Base-by-base conservation (phyloP, 1,140 invertebrate species). In the Hylaeus anthracinus region DNA sequence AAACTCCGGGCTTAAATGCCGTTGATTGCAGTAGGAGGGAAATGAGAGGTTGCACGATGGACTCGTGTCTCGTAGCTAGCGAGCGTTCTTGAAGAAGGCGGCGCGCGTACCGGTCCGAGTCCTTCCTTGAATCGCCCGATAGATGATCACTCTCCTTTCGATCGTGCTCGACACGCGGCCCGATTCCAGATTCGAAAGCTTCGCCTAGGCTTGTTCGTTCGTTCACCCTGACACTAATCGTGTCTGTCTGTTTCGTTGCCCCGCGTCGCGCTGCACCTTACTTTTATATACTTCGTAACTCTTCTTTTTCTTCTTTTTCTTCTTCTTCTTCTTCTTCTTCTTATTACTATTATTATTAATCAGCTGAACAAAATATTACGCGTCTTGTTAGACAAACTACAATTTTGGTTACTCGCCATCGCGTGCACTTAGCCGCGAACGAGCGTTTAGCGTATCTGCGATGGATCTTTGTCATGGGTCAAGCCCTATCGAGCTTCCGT, bases 11-110 rank as follows among this genome's bases (percentile, higher is more conserved):
- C 87, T 91, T 89, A 90, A 92, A 90, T 87, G 86, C 78, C 81
- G 85, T 88, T 87, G 88, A 92, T 91, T 91, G 87, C 87, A 90
- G 92, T 92, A 90, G 88, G 90, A 92, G 89, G 90, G 88, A 92
- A 92, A 91, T 90, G 87, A 92, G 88, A 86, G 83, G 88, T 90
- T 90, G 75, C 81, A 83, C 84, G 85, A 83, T 58, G 86, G 58
- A 64, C 75, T 86, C 80, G 5, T 48, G 60, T 65, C 58, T 75
- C 51, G 15, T 65, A 55, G 67, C 45, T 15, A 56, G 37, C 51
- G 15, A 73, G 26, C 48, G 37, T 74, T 74, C n/a, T n/a, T 10
- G 45, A 72, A 77, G 41, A 63, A 60, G 56, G 58, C 45, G 51
- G 51, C 12, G 37, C 37, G 45, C 58, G 39, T 69, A 65, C 53